phyloP scores from a whole-genome alignment of 2,113 vertebrate species.

The Globicephala melas region DNA sequence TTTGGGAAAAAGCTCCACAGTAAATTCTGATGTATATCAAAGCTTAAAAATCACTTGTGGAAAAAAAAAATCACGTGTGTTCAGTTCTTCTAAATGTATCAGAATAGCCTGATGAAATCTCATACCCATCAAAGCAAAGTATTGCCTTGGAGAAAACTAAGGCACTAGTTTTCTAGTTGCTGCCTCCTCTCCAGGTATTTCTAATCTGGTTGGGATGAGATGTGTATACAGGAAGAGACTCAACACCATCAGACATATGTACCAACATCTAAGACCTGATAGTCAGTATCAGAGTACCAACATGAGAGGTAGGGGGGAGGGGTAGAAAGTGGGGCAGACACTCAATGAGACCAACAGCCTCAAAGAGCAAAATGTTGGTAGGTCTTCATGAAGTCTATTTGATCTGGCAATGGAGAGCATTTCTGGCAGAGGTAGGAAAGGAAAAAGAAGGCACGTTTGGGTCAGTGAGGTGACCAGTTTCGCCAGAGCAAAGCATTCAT shows the following conservation, averaged over 20 bases:
- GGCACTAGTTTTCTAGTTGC: neutral
- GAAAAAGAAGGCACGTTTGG: neutral
- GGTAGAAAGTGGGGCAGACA: neutral
- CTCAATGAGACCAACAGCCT: neutral
- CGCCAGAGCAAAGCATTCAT: neutral
- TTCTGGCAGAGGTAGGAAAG: neutral
- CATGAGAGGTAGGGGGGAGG: neutral
- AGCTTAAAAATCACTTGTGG: constrained; percentile 3
- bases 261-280: neutral
- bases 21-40: neutral
- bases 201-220: neutral
- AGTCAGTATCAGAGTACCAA: neutral
- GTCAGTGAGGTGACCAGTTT: neutral
- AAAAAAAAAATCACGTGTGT: neutral
- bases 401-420: neutral
- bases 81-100: neutral
- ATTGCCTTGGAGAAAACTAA: neutral
- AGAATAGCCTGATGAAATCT: neutral
- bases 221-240: neutral
- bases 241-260: neutral
- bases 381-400: neutral
- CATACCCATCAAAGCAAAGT: neutral
- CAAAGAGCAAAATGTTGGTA: neutral
- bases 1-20: neutral
- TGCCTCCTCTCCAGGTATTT: neutral